Evolutionary conservation across 2,888 invertebrate genomes (phyloP).

Genomic region (Perizoma flavofasciatum): DNA sequence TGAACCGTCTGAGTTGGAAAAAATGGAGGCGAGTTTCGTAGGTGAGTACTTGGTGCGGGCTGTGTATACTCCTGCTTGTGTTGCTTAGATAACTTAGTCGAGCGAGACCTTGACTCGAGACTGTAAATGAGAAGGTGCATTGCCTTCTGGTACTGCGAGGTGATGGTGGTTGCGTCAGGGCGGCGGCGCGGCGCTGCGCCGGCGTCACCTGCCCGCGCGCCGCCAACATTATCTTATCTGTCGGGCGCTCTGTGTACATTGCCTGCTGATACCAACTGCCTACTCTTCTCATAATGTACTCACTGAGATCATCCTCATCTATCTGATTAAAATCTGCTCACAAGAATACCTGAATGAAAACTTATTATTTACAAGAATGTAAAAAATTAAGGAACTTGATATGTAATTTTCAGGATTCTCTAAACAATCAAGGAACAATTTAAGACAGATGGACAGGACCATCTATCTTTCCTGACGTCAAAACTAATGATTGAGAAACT

Average conservation of each 20-base stretch:
- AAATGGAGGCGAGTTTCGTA: slow-evolving; percentile 70
- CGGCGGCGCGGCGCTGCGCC: slow-evolving; percentile 42
- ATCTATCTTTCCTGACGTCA: too few species aligned
- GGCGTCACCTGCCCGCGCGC: slow-evolving; percentile 30
- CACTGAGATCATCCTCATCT: slow-evolving; percentile 46
- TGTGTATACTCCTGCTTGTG: slow-evolving; percentile 8
- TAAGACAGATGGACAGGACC: too few species aligned
- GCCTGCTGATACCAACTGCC: slow-evolving; percentile 47
- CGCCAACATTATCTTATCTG: slow-evolving; percentile 62
- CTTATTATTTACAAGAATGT: too few species aligned
- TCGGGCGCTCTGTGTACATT: slow-evolving; percentile 48
- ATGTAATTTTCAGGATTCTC: too few species aligned
- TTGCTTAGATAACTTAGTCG: slow-evolving; percentile 10
- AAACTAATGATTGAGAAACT: too few species aligned
- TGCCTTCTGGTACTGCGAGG: neutral
- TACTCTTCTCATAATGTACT: slow-evolving; percentile 46
- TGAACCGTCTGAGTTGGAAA: slow-evolving; percentile 43
- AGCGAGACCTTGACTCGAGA: slow-evolving; percentile 20
- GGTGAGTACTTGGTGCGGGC: slow-evolving; percentile 58
- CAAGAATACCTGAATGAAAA: slow-evolving; percentile 1
- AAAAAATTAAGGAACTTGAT: too few species aligned
- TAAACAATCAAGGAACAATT: too few species aligned
- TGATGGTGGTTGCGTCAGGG: neutral
- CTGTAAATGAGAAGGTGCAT: slow-evolving; percentile 12
- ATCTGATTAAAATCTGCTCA: slow-evolving; percentile 22